Evolutionary conservation across 2,888 invertebrate species (phyloP).

Genomic region (Hirtodrosophila confusa): DNA sequence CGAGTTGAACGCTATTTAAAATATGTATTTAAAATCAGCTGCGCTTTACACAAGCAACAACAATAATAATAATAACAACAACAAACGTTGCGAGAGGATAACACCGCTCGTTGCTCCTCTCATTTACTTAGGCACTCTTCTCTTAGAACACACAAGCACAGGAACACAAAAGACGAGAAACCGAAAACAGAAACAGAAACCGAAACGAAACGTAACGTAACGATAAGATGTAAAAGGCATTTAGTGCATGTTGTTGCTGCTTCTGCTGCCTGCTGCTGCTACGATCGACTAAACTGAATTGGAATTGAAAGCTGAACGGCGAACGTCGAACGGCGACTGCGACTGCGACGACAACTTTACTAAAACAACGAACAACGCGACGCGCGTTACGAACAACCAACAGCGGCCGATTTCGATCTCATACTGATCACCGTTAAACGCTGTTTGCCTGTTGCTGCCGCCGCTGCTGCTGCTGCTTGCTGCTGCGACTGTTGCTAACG

Average conservation of each 20-base stretch:
- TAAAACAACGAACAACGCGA: slow-evolving; percentile 40
- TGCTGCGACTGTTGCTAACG: slow-evolving; percentile 27
- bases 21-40: slow-evolving; percentile 50
- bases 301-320: slow-evolving; percentile 55
- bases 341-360: slow-evolving; percentile 58
- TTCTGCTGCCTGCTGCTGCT: slow-evolving; percentile 27
- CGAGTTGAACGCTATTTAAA: slow-evolving; percentile 36
- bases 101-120: too few relatives aligned
- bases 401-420: slow-evolving; percentile 73
- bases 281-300: slow-evolving; percentile 60
- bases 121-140: slow-evolving; percentile 23
- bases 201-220: slow-evolving; percentile 52
- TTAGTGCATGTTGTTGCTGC: slow-evolving; percentile 49
- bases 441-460: slow-evolving; percentile 44
- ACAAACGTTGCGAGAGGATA: slow-evolving; percentile 30
- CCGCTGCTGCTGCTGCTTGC: slow-evolving; percentile 26
- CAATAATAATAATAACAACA: slow-evolving; percentile 7
- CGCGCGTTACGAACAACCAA: slow-evolving; percentile 60
- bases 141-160: slow-evolving; percentile 25
- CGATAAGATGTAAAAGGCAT: slow-evolving; percentile 46
- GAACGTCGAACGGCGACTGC: slow-evolving; percentile 19
- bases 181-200: slow-evolving; percentile 47
- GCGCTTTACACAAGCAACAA: slow-evolving; percentile 26
- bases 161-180: slow-evolving; percentile 32
- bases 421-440: slow-evolving; percentile 72